A percentile compares a stretch with the other conserved stretches of the same genome.
phyloP scores from a whole-genome alignment of 2,888 invertebrate species.

The Drosophila birchii region DNA sequence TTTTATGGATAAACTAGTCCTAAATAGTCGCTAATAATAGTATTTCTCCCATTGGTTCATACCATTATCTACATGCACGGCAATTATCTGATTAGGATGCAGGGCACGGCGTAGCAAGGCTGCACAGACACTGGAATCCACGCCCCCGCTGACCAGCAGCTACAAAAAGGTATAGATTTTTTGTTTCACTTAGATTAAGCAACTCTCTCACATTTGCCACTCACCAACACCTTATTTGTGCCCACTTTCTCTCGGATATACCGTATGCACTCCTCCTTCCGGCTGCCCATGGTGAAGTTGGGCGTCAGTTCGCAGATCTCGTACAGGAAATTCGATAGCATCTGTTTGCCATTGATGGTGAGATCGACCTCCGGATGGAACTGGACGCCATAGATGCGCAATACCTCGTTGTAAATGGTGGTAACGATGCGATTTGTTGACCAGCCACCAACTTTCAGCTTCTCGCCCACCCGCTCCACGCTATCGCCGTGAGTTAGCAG shows the following conservation, averaged over 20 bases:
- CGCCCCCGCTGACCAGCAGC: conserved; percentile 98
- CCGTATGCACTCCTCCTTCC: conserved; percentile 95
- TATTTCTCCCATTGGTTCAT: conserved; percentile 27
- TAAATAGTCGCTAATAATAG: not conserved
- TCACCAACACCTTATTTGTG: conserved; percentile 95
- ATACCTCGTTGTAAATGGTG: conserved; percentile 95
- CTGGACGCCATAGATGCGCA: conserved; percentile 97
- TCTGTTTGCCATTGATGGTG: conserved; percentile 94
- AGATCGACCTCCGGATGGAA: conserved; percentile 99
- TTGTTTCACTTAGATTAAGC: not conserved
- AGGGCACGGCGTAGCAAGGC: conserved; percentile 96
- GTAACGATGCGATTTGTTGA: conserved; percentile 92
- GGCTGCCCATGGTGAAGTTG: conserved; percentile 93
- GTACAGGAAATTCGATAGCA: conserved; percentile 97
- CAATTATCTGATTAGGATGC: conserved; percentile 95
- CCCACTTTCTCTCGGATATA: conserved; percentile 96
- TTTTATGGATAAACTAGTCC: not conserved
- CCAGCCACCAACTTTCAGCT: conserved; percentile 94
- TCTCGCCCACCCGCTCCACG: conserved; percentile 95
- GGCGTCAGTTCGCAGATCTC: conserved; percentile 95
- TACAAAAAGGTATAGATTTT: conserved; percentile 81
- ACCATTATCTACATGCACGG: conserved; percentile 99
- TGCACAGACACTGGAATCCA: conserved; percentile 99
- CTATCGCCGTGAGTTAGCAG: conserved; percentile 99
- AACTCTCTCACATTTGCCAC: conserved; percentile 81